Percentiles rank a stretch among this genome's conserved stretches.
Evolutionary conservation across 1,140 invertebrate species (phyloP).

Genomic region (Sogatella furcifera): DNA sequence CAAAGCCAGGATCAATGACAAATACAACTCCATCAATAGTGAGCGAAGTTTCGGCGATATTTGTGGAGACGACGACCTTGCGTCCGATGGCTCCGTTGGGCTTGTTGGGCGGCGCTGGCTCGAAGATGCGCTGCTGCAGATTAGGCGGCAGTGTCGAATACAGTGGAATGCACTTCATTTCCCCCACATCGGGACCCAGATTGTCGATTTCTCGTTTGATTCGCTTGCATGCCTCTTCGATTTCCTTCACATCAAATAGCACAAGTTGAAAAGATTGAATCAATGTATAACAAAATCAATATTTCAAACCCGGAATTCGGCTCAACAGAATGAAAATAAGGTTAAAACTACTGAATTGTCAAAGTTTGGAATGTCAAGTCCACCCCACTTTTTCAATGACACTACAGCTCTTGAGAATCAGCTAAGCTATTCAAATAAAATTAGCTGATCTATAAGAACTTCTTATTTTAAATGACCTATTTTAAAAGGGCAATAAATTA

Average conservation of each 20-base stretch:
- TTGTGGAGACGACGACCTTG: conserved; percentile 95
- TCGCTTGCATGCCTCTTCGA: conserved; percentile 97
- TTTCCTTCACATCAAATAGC: conserved; percentile 54
- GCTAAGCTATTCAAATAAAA: no score
- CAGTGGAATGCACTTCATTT: conserved; percentile 95
- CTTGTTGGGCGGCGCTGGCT: conserved; percentile 84
- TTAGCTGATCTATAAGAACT: no score
- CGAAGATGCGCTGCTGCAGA: conserved; percentile 95
- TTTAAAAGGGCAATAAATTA: no score
- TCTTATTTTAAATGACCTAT: no score
- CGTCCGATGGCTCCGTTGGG: conserved; percentile 89
- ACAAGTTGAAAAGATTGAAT: no score
- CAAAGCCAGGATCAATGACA: conserved; percentile 99
- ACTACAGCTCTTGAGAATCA: no score
- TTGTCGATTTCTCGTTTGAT: conserved; percentile 96
- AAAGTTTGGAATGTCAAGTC: no score
- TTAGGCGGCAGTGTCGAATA: conserved; percentile 98
- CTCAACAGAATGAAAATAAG: no score
- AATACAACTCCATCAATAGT: conserved; percentile 99
- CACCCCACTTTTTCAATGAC: no score
- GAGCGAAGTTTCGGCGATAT: conserved; percentile 98
- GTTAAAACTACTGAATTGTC: no score
- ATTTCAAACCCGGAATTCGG: no score
- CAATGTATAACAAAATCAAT: no score
- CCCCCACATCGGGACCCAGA: conserved; percentile 90